Evolutionary conservation across 1,140 invertebrate genomes (phyloP), one percentile per base, ranked within the genome.

Genomic region (Anthonomus grandis): DNA sequence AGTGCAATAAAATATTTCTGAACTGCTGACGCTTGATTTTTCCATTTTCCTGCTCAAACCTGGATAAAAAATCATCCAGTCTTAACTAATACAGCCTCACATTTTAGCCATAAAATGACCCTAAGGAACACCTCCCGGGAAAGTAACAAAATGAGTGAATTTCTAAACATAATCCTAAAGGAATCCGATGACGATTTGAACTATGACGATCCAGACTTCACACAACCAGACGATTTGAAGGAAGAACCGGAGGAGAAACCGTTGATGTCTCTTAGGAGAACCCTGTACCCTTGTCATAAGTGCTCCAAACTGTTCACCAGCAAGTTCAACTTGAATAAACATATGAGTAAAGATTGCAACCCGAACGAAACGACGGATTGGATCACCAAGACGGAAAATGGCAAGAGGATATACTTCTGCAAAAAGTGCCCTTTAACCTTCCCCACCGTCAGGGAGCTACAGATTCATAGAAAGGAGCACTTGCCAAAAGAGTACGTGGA

Each of bases 371-470:
- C 12, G 18, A 38, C 13, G 13, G 38, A 9, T 23, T 15, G 17
- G n/a, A 12, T 47, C 17, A 42, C 18, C 10, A 54, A 49, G 27
- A 17, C 25, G 12, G 37, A 46, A 19, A 38, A 54, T 9, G 34
- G 31, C 2, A 45, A 45, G 21, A 57, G 45, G 44, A 15, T 23
- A 13, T 64, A 60, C 51, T 15, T 34, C 6, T 68, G 66, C 37
- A 68, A 59, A 52, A 66, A 66, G 46, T 68, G 66, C 17, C 34
- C 36, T 10, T 41, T 60, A 19, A 17, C 21, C 12, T 64, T 64
- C 23, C 17, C 41, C 1, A 59, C 49, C 2, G 22, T 53, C 3
- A 56, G 53, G 37, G 36, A 48, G 22, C 46, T 68, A 13, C 46
- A 50, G 15, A 36, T 34, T n/a, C 66, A 68, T 46, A 31, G 64